Evolutionary conservation across 2,888 invertebrate genomes (phyloP).

Genomic region (Syrphus vitripennis): DNA sequence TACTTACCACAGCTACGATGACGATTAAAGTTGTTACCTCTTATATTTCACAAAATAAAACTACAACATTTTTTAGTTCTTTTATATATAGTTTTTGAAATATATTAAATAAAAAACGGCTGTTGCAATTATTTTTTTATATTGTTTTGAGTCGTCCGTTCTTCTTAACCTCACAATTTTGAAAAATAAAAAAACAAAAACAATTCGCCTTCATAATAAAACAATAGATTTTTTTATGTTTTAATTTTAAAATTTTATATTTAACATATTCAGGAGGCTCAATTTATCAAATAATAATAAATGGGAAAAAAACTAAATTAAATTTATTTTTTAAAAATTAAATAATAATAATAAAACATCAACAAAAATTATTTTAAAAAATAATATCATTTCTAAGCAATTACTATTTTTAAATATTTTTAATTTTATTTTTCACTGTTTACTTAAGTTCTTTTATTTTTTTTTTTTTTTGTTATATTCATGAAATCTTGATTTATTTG

Average conservation of each 20-base stretch:
- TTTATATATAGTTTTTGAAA: conserved; percentile 35
- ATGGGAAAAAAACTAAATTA: conserved; percentile 64
- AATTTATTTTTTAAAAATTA: conserved; percentile 67
- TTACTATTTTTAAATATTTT: conserved; percentile 47
- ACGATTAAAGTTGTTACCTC: background rate
- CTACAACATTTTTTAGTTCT: conserved; percentile 7
- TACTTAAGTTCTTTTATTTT: conserved; percentile 28
- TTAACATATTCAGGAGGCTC: conserved; percentile 66
- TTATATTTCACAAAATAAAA: background rate
- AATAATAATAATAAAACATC: conserved; percentile 71
- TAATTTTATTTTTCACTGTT: conserved; percentile 26
- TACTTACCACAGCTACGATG: background rate
- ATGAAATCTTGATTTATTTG: conserved; percentile 10
- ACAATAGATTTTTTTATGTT: conserved; percentile 44
- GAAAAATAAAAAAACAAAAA: conserved; percentile 17
- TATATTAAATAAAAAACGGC: conserved; percentile 40
- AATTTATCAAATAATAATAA: conserved; percentile 61
- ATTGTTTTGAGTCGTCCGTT: conserved; percentile 40
- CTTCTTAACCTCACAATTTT: conserved; percentile 43
- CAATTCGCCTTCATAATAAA: conserved; percentile 66
- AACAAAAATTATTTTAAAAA: conserved; percentile 69
- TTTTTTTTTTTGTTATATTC: conserved; percentile 2
- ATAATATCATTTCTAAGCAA: conserved; percentile 70
- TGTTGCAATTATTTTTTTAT: conserved; percentile 47
- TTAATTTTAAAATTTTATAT: conserved; percentile 47